Conservation (phyloP, 2,113 vertebrate species). For the Corythornis madagascariensis region DNA sequence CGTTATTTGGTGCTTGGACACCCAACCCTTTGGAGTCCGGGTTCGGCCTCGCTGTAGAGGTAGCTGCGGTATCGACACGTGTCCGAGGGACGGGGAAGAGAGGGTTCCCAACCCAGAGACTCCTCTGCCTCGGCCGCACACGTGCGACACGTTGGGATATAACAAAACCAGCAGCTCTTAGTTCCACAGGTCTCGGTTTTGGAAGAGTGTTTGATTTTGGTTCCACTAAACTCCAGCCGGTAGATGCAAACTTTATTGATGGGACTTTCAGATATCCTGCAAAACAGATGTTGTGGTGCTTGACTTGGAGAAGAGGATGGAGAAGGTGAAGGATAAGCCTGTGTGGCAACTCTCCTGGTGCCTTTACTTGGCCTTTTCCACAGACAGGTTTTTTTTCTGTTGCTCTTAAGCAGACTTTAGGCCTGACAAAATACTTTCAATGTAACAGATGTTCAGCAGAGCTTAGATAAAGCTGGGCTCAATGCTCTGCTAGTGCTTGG, state of each 20-base stretch:
- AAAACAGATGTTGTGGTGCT: neutral
- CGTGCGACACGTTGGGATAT: neutral
- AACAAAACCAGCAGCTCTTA: neutral
- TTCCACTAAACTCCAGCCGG: neutral
- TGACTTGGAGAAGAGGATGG: neutral
- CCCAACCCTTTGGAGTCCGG: neutral
- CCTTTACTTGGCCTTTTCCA: neutral
- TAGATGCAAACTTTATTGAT: neutral
- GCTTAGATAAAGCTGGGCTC: neutral
- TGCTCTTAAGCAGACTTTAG: neutral
- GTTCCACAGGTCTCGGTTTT: neutral
- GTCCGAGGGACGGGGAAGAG: neutral
- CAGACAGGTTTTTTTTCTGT: neutral
- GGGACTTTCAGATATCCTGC: neutral
- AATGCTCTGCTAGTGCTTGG: neutral
- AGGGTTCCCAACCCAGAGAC: neutral
- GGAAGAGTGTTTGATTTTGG: neutral
- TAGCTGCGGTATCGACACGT: neutral
- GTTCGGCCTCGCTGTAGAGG: neutral
- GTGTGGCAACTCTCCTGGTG: neutral
- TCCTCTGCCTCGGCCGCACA: accelerated
- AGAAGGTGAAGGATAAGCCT: neutral
- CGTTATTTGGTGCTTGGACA: neutral
- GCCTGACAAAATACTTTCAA: neutral
- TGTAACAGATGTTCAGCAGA: neutral